phyloP scores from a whole-genome alignment of 1,140 invertebrate species.

The Neuroterus valhalla region DNA sequence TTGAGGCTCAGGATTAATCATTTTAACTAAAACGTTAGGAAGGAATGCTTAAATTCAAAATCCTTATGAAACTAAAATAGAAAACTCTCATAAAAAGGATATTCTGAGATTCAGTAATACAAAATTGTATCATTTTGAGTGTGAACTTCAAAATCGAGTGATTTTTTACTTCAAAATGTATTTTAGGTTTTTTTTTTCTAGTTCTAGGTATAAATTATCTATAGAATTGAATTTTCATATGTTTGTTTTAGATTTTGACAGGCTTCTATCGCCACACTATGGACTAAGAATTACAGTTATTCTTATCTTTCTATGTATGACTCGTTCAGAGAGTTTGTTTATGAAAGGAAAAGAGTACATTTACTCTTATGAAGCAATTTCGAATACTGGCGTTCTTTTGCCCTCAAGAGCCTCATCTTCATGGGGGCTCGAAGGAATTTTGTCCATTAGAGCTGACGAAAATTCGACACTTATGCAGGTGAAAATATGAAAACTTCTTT shows the following conservation, averaged over 20 bases:
- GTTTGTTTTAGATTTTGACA: constrained; percentile 45
- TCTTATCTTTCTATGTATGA: constrained; percentile 36
- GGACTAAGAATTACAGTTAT: constrained; percentile 38
- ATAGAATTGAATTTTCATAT: constrained; percentile 17
- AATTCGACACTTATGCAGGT: constrained; percentile 63
- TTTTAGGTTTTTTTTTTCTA: constrained; percentile 29
- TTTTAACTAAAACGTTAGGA: no score
- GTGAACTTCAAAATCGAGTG: no score
- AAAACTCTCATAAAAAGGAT: no score
- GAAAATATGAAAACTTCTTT: constrained; percentile 35
- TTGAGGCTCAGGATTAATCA: no score
- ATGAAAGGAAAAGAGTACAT: constrained; percentile 63
- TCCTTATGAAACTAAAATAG: no score
- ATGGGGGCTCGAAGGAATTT: constrained; percentile 65
- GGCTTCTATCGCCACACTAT: constrained; percentile 23
- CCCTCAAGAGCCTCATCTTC: constrained; percentile 66
- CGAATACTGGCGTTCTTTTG: constrained; percentile 66
- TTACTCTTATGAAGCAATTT: constrained; percentile 67
- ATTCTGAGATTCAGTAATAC: no score
- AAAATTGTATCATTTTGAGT: no score
- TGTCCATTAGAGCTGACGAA: constrained; percentile 61
- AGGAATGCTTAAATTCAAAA: no score
- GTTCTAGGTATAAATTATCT: constrained; percentile 13
- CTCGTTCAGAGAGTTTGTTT: constrained; percentile 60
- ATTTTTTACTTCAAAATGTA: constrained; percentile 24